Evolutionary conservation across 2,888 invertebrate genomes (phyloP).

Genomic region (Prenolepis imparis): DNA sequence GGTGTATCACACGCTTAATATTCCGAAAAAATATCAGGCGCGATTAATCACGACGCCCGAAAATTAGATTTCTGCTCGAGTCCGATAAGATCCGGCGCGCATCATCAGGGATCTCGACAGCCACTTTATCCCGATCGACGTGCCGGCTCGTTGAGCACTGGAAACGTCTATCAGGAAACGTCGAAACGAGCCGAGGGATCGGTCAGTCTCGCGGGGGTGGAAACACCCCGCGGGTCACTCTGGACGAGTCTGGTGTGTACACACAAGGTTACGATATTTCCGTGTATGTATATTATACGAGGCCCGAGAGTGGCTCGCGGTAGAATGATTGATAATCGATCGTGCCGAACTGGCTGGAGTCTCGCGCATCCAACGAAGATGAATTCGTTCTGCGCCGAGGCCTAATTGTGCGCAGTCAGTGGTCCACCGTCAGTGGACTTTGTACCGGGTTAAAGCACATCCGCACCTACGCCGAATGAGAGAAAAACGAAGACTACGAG

Average conservation of each 20-base stretch:
- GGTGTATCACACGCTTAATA: slow-evolving; percentile 31
- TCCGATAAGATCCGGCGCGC: slow-evolving; percentile 66
- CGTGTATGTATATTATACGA: slow-evolving; percentile 13
- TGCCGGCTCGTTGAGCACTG: slow-evolving; percentile 69
- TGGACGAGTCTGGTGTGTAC: slow-evolving; percentile 26
- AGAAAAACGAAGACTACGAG: slow-evolving; percentile 28
- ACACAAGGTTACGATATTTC: slow-evolving; percentile 65
- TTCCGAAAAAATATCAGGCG: slow-evolving; percentile 46
- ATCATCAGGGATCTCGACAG: slow-evolving; percentile 73
- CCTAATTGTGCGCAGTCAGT: slow-evolving; percentile 84
- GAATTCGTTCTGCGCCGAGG: slow-evolving; percentile 82
- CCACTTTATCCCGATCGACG: slow-evolving; percentile 74
- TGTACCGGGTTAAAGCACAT: slow-evolving; percentile 63
- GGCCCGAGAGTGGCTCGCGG: slow-evolving; percentile 62
- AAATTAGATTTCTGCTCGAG: slow-evolving; percentile 60
- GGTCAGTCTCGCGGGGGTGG: slow-evolving; percentile 71
- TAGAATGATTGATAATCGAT: slow-evolving; percentile 84
- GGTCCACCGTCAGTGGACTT: slow-evolving; percentile 76
- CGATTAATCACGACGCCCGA: slow-evolving; percentile 66
- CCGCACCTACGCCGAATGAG: slow-evolving; percentile 71
- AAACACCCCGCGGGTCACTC: slow-evolving; percentile 63
- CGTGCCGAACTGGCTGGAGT: slow-evolving; percentile 78
- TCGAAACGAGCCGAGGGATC: slow-evolving; percentile 63
- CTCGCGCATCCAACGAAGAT: slow-evolving; percentile 82
- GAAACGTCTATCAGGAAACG: slow-evolving; percentile 73